Conservation (phyloP, 2,797 vertebrate species). For the Schizothorax lantsangensis region DNA sequence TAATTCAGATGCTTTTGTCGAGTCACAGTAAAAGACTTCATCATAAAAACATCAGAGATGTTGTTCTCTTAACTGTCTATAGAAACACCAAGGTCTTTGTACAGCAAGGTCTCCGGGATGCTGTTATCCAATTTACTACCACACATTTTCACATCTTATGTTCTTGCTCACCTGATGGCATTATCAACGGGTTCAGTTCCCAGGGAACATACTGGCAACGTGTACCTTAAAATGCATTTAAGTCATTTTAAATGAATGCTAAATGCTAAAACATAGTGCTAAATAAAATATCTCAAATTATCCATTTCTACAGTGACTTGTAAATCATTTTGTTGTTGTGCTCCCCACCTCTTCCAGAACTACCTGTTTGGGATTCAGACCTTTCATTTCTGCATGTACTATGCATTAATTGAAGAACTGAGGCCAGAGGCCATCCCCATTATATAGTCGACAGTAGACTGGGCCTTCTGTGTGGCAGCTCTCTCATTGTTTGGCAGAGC, state of each 20-base stretch:
- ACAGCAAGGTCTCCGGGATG: background rate
- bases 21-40: background rate
- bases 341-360: background rate
- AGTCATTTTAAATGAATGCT: background rate
- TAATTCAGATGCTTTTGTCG: background rate
- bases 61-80: background rate
- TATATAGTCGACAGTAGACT: slow-evolving; percentile 8
- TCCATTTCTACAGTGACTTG: background rate
- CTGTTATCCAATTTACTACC: background rate
- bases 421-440: slow-evolving; percentile 22
- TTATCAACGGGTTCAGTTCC: background rate
- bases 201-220: background rate
- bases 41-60: slow-evolving; percentile 5
- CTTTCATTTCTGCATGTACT: background rate
- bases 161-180: background rate
- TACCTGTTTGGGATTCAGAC: slow-evolving; percentile 12
- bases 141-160: background rate
- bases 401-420: slow-evolving; percentile 19
- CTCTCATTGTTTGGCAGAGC: background rate
- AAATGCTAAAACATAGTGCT: background rate
- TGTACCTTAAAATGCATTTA: background rate
- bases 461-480: background rate
- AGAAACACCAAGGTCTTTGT: slow-evolving; percentile 1
- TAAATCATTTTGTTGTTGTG: background rate
- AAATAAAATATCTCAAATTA: background rate